A percentile compares a stretch with the other conserved stretches of the same genome.
These are phyloP conservation scores for Dicrurus megarhynchus DNA, from an alignment of 2,113 vertebrate genomes.

Conservation along the genomic window DNA sequence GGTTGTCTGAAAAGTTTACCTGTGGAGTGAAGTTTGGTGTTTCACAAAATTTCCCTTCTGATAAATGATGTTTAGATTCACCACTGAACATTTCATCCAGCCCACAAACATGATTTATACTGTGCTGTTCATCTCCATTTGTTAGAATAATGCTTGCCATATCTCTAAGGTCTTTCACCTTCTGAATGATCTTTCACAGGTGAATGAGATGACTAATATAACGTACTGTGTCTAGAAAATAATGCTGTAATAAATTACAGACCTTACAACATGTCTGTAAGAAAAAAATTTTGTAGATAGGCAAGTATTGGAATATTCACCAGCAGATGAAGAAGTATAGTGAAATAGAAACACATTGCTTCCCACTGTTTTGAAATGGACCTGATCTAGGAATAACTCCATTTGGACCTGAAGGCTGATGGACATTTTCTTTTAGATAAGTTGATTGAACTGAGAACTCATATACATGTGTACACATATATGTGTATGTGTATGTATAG, in stretches of 20 bases:
- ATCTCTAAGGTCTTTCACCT: slow-evolving; percentile 53
- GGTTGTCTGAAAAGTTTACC: slow-evolving; percentile 25
- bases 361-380: neutral
- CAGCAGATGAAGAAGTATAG: neutral
- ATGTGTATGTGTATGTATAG: no score
- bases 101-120: slow-evolving; percentile 60
- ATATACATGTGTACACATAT: no score
- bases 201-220: slow-evolving; percentile 55
- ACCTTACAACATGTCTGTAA: neutral
- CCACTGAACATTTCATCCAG: slow-evolving; percentile 16
- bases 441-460: neutral
- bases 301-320: neutral
- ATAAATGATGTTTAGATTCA: slow-evolving; percentile 57
- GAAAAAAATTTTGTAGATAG: neutral
- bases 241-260: slow-evolving; percentile 57
- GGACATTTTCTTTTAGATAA: neutral
- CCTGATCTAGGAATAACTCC: neutral
- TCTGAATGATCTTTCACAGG: slow-evolving; percentile 64
- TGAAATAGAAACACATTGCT: neutral
- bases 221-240: slow-evolving; percentile 41
- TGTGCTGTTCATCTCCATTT: slow-evolving; percentile 40
- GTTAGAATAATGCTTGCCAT: slow-evolving; percentile 42
- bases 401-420: neutral
- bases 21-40: slow-evolving; percentile 13
- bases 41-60: slow-evolving; percentile 47